These are phyloP conservation scores for Dromaius novaehollandiae DNA, from an alignment of 2,113 vertebrate species.

Conservation along the genomic window DNA sequence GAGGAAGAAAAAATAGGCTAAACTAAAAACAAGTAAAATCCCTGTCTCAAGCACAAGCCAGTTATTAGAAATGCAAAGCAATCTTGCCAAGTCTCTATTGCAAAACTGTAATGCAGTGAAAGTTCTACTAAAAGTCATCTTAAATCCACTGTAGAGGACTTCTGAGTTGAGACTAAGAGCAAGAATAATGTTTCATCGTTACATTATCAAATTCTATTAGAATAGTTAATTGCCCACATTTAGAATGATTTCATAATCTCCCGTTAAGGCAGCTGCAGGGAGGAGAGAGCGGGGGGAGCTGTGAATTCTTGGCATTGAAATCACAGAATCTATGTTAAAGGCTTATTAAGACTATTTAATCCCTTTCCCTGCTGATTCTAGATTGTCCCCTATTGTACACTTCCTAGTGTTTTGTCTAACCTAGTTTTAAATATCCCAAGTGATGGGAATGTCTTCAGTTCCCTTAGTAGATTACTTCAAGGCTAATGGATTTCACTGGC, in stretches of 20 bases:
- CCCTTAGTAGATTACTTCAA: slow-evolving; percentile 58
- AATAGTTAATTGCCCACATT: slow-evolving; percentile 40
- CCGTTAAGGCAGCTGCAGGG: slow-evolving; percentile 9
- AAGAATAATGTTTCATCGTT: not conserved
- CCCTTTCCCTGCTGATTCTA: slow-evolving; percentile 51
- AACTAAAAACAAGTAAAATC: not conserved
- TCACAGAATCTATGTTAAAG: slow-evolving; percentile 34
- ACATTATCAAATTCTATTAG: slow-evolving; percentile 1
- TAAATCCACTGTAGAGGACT: not conserved
- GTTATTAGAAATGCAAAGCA: not conserved
- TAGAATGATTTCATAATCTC: slow-evolving; percentile 51
- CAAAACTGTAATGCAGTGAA: not conserved
- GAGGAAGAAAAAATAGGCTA: not conserved
- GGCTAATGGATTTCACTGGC: slow-evolving; percentile 32
- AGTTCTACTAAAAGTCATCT: not conserved
- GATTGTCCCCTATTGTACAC: slow-evolving; percentile 25
- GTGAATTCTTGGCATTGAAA: slow-evolving; percentile 49
- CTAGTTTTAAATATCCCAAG: slow-evolving; percentile 15
- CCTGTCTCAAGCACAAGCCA: not conserved
- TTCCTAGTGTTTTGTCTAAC: slow-evolving; percentile 62
- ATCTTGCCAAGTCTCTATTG: fast-evolving
- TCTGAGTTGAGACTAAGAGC: not conserved
- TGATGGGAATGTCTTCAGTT: not conserved
- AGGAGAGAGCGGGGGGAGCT: not conserved
- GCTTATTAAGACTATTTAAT: slow-evolving; percentile 56